A percentile compares a stretch with the other conserved stretches of the same genome.
phyloP scores from a whole-genome alignment of 2,113 vertebrate species.

The Callorhinus ursinus region DNA sequence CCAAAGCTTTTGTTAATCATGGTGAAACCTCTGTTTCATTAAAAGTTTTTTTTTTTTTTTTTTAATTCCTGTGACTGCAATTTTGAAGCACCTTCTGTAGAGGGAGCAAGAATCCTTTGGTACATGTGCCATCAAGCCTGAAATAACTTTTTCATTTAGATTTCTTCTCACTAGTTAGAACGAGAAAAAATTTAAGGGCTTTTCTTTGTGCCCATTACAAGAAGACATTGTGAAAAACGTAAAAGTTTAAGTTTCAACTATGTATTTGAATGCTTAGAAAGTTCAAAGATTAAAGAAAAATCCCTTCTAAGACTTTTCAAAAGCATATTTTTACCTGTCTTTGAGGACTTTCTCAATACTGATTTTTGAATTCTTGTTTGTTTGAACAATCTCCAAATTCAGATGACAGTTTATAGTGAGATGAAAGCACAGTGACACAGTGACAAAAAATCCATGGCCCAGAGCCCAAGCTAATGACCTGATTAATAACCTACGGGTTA shows the following conservation, averaged over 20 bases:
- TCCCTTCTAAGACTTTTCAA: neutral
- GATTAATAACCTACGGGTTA: neutral
- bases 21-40: neutral
- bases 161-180: conserved; percentile 43
- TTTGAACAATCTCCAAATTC: neutral
- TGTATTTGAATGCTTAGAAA: neutral
- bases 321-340: neutral
- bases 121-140: neutral
- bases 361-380: conserved; percentile 42
- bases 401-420: neutral
- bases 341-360: conserved; percentile 21
- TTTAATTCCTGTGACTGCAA: conserved; percentile 24
- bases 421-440: neutral
- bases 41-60: neutral
- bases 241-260: conserved; percentile 1
- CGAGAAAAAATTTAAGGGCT: neutral
- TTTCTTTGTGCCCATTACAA: neutral
- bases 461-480: neutral
- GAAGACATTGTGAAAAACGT: conserved; percentile 22
- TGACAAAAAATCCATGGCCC: neutral
- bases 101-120: conserved; percentile 80
- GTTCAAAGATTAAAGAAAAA: neutral
- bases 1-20: neutral
- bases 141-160: conserved; percentile 44
- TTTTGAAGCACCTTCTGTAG: conserved; percentile 80